Conservation (phyloP, 2,888 invertebrate species). For the Megastigmus dorsalis region DNA sequence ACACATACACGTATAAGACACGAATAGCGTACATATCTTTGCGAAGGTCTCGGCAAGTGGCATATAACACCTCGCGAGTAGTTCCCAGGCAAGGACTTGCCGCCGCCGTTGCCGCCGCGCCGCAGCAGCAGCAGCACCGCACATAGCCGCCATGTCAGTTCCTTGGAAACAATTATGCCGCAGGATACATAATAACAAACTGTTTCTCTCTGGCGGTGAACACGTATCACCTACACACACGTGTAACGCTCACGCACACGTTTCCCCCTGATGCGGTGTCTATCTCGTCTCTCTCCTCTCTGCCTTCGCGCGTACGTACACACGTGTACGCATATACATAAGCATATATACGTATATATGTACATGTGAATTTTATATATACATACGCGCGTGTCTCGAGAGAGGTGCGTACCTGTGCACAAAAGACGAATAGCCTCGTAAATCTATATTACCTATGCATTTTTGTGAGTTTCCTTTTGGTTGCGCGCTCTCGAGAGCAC, state of each 20-base stretch:
- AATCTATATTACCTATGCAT: conserved; percentile 66
- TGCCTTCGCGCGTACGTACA: conserved; percentile 6
- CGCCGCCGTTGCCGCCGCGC: conserved; percentile 2
- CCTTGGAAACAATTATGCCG: conserved; percentile 71
- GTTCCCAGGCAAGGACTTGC: conserved; percentile 70
- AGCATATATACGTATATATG: not conserved
- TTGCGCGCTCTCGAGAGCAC: conserved; percentile 42
- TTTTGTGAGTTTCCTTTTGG: conserved; percentile 56
- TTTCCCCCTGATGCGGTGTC: not conserved
- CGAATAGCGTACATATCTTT: not conserved
- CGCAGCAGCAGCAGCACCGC: too few relatives aligned
- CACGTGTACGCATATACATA: conserved; percentile 8
- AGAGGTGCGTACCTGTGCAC: conserved; percentile 43
- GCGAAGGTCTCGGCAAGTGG: conserved; percentile 26
- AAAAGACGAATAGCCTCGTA: conserved; percentile 69
- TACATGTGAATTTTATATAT: not conserved
- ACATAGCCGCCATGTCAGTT: conserved; percentile 64
- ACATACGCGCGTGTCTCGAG: not conserved
- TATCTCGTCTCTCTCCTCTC: not conserved
- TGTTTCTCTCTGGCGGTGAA: conserved; percentile 42
- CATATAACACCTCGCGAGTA: conserved; percentile 41
- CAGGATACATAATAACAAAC: conserved; percentile 58
- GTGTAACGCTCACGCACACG: conserved; percentile 10
- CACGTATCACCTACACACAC: conserved; percentile 32
- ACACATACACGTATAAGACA: not conserved